Percentiles rank a stretch among this genome's conserved stretches.
Conservation (phyloP, 2,113 vertebrate species). For the Hemicordylus capensis region DNA sequence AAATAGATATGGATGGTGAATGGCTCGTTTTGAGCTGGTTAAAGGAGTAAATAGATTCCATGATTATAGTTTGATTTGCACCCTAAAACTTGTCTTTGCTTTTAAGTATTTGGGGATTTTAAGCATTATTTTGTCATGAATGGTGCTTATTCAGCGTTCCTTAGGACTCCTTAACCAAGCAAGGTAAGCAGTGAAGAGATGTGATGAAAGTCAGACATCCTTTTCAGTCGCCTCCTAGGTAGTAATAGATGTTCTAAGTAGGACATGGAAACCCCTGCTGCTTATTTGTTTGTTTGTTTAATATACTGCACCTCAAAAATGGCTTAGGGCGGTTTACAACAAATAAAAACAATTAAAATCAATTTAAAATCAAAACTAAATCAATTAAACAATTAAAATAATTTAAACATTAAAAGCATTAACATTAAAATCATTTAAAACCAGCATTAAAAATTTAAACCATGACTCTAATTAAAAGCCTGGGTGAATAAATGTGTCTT, state of each 20-base stretch:
- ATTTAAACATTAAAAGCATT: too few relatives aligned
- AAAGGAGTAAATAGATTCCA: conserved; percentile 63
- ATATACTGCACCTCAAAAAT: too few relatives aligned
- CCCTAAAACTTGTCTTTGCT: conserved; percentile 10
- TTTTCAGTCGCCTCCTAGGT: conserved; percentile 31
- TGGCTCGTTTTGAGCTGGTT: conserved; percentile 48
- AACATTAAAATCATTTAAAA: too few relatives aligned
- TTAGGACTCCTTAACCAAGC: conserved; percentile 22
- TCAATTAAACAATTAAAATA: too few relatives aligned
- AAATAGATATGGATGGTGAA: conserved; percentile 10
- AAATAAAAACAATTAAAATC: too few relatives aligned
- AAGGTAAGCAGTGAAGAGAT: conserved; percentile 34
- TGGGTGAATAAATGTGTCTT: too few relatives aligned
- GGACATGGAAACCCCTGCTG: background rate
- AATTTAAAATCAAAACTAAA: too few relatives aligned
- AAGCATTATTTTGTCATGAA: conserved; percentile 11
- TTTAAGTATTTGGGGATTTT: conserved; percentile 32
- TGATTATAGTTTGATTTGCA: background rate
- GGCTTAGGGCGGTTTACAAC: too few relatives aligned
- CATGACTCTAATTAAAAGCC: too few relatives aligned
- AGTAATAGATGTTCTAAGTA: background rate
- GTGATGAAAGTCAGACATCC: conserved; percentile 22
- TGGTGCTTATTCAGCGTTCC: conserved; percentile 30
- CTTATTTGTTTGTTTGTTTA: too few relatives aligned
- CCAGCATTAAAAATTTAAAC: too few relatives aligned